Percentiles rank a stretch among this genome's conserved stretches.
These are phyloP conservation scores for Druceiella hillmani DNA, from an alignment of 2,888 invertebrate genomes.

Conservation along the genomic window DNA sequence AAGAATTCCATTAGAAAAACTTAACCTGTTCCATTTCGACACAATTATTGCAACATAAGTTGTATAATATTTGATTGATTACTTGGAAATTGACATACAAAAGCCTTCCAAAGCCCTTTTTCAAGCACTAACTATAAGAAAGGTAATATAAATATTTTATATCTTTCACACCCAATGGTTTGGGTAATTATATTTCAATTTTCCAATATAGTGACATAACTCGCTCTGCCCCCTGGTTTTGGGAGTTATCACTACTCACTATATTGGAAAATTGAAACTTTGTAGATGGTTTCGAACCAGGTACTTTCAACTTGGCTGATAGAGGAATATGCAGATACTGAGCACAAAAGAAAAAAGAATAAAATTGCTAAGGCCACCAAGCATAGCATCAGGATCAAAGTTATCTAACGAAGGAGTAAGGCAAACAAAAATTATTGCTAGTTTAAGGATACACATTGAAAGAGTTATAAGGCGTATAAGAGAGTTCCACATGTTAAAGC, in stretches of 20 bases:
- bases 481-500: constrained; percentile 4
- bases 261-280: constrained; percentile 14
- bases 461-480: constrained; percentile 5
- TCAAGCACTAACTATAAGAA: constrained; percentile 22
- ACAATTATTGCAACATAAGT: constrained; percentile 14
- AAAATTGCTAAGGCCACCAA: constrained; percentile 12
- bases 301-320: constrained; percentile 4
- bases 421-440: constrained; percentile 14
- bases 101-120: constrained; percentile 20
- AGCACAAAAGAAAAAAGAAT: constrained; percentile 8
- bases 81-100: constrained; percentile 24
- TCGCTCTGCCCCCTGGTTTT: too few relatives aligned
- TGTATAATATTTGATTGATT: constrained; percentile 24
- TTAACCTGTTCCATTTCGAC: constrained; percentile 17
- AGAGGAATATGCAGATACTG: constrained; percentile 12
- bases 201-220: too few relatives aligned
- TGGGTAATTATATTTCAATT: constrained; percentile 22
- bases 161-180: constrained; percentile 21
- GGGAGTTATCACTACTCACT: constrained; percentile 16
- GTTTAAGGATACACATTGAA: constrained; percentile 11
- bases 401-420: constrained; percentile 13
- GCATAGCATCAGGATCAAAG: constrained; percentile 7
- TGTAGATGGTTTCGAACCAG: constrained; percentile 10
- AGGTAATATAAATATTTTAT: constrained; percentile 25
- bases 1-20: constrained; percentile 11